phyloP scores from a whole-genome alignment of 2,797 vertebrate species.

The Morus bassanus region DNA sequence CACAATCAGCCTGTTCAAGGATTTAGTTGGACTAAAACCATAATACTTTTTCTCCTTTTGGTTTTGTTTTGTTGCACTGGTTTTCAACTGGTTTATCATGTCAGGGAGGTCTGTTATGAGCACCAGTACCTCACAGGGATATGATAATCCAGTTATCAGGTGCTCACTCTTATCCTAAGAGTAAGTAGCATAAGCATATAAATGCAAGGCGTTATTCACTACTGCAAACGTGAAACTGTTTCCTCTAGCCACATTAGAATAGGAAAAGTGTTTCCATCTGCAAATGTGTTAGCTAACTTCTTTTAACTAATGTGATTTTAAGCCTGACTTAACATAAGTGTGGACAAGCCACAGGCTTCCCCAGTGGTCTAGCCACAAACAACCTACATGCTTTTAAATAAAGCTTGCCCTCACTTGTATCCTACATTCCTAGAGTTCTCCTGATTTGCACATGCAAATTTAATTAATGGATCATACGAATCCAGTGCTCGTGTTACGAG shows the following conservation, averaged over 20 bases:
- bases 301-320: slow-evolving; percentile 19
- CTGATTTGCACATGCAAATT: background rate
- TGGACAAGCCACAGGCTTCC: background rate
- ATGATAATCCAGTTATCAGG: background rate
- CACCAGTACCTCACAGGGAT: background rate
- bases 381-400: background rate
- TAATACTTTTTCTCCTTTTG: background rate
- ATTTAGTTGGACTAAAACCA: background rate
- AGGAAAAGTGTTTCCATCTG: slow-evolving; percentile 7
- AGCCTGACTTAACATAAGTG: background rate
- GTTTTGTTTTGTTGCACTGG: background rate
- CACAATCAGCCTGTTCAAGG: background rate
- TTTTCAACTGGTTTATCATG: background rate
- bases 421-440: background rate
- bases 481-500: background rate
- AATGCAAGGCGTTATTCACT: background rate
- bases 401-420: background rate
- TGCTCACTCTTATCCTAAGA: background rate
- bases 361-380: background rate
- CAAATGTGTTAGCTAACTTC: background rate
- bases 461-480: background rate
- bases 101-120: background rate
- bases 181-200: background rate
- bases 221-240: background rate
- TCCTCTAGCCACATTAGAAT: background rate